phyloP scores from a whole-genome alignment of 2,113 vertebrate species.

The Lasiurus borealis region DNA sequence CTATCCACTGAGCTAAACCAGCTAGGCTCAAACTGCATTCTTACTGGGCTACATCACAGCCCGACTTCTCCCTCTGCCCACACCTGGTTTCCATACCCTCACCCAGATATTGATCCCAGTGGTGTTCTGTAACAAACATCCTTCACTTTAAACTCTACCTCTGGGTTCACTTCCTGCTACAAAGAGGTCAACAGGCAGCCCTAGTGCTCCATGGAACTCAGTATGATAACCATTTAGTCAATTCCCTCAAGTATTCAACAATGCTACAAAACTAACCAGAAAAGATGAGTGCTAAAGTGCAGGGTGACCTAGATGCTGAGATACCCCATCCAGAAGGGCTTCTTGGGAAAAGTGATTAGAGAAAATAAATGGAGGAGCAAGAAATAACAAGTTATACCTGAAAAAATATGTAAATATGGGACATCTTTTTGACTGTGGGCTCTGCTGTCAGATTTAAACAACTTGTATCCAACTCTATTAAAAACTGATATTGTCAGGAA shows the following conservation, averaged over 20 bases:
- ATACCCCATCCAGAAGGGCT: background rate
- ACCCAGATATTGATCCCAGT: background rate
- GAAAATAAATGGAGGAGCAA: background rate
- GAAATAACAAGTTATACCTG: background rate
- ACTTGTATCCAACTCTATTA: constrained; percentile 57
- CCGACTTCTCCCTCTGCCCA: too few relatives aligned
- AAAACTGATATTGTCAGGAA: constrained; percentile 43
- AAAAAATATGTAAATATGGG: background rate
- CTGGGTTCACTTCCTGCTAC: background rate
- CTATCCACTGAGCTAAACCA: too few relatives aligned
- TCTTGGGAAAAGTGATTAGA: background rate
- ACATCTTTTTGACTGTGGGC: background rate
- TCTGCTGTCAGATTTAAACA: constrained; percentile 9
- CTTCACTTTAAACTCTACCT: background rate
- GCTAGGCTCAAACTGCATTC: too few relatives aligned
- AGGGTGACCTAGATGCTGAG: background rate
- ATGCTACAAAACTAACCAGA: background rate
- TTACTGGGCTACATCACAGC: background rate
- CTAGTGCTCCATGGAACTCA: background rate
- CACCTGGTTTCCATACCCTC: background rate
- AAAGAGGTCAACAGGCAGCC: background rate
- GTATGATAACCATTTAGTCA: background rate
- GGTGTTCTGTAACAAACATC: background rate
- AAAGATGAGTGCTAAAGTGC: background rate
- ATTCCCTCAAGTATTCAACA: background rate